Base-by-base conservation (phyloP, 2,888 invertebrate species). In the Drepana falcataria region DNA sequence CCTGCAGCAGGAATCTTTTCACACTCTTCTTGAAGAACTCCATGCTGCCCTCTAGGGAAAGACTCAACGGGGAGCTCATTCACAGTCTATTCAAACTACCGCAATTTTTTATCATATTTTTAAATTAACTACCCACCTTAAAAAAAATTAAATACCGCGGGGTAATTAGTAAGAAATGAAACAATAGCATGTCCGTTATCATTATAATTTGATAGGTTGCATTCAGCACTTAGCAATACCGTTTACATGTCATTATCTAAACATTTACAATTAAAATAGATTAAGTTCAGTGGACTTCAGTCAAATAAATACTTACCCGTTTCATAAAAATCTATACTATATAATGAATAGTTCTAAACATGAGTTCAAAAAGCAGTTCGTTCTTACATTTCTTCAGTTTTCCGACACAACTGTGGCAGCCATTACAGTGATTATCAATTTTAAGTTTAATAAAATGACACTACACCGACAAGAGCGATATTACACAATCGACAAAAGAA, bases 121-220 rank as follows among this genome's bases (percentile, higher is more conserved):
- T 21, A 21, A 21, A 21, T 21, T 21, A 21, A 21, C 21, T 21
- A 21, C 21, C 21, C 21, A 1, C 0, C 21, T 21, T 21, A 21
- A 21, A 21, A 21, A 21, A 21, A 21, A 21, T n/a, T n/a, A 21
- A 21, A 21, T 21, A 21, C 21, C 21, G 40, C 6, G 40, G 40
- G 7, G 4, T 40, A 2, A 40, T 40, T 40, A 49, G 51, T 52
- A 34, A 73, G 21, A 21, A 81, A 80, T 73, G 66, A 83, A 81
- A 79, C 71, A 65, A 71, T 52, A n/a, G 2, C 51, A 53, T 64
- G 61, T 53, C 77, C 71, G 73, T 72, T 73, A 75, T 77, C 71
- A 75, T 81, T 83, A 83, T 81, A 82, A 78, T 77, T 83, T 73
- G 77, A 86, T 86, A 82, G 66, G 83, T 85, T 79, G 85, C 75